Evolutionary conservation across 2,797 vertebrate genomes (phyloP).

Genomic region (Siniperca scherzeri): DNA sequence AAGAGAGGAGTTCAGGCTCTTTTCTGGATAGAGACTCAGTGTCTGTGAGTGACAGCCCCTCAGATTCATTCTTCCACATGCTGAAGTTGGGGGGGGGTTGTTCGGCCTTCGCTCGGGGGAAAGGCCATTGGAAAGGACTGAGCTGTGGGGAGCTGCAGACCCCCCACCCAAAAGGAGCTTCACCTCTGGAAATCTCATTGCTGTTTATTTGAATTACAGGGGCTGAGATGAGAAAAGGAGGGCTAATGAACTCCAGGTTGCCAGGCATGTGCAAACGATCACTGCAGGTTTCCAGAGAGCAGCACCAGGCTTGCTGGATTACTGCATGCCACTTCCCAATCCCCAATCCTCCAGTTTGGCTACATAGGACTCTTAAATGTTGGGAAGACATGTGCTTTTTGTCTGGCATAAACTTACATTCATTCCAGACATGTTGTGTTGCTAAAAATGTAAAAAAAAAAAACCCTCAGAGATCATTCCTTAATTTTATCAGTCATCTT

Average conservation of each 20-base stretch:
- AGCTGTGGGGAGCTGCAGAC: conserved; percentile 74
- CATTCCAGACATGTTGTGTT: conserved; percentile 45
- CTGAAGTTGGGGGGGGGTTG: conserved; percentile 48
- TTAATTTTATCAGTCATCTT: conserved; percentile 4
- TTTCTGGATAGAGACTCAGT: conserved; percentile 56
- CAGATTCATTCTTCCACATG: conserved; percentile 78
- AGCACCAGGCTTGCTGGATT: conserved; percentile 79
- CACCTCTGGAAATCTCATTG: conserved; percentile 88
- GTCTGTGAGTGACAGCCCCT: conserved; percentile 80
- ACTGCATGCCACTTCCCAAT: conserved; percentile 55
- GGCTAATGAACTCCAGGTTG: conserved; percentile 89
- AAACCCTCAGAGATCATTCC: conserved; percentile 4
- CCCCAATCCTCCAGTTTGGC: conserved; percentile 65
- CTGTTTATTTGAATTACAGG: conserved; percentile 90
- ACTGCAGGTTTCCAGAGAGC: conserved; percentile 82
- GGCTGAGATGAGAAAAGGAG: conserved; percentile 86
- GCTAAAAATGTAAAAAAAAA: conserved; percentile 29
- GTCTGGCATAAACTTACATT: conserved; percentile 60
- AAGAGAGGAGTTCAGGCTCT: conserved; percentile 48
- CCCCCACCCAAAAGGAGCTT: conserved; percentile 84
- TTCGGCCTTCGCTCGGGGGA: conserved; percentile 63
- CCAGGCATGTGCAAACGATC: conserved; percentile 88
- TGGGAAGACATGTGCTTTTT: conserved; percentile 61
- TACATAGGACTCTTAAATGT: conserved; percentile 69
- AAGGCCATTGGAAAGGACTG: conserved; percentile 66